These are phyloP conservation scores for Tigriopus californicus DNA, from an alignment of 2,888 invertebrate species.

Conservation along the genomic window DNA sequence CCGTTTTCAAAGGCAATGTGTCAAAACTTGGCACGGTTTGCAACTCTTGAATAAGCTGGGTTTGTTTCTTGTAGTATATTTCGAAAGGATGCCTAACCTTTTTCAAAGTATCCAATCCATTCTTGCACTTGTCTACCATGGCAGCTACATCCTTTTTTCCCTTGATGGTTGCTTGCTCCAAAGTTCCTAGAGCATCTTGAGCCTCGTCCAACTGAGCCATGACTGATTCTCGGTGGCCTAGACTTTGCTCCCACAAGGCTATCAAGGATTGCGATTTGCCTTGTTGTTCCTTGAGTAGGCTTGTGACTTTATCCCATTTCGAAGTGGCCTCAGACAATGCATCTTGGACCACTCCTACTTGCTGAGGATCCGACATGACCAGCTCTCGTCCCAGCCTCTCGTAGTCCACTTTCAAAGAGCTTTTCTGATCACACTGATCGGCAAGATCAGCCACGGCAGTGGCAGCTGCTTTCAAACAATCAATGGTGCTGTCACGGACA, in stretches of 20 bases:
- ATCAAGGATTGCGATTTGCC: conserved; percentile 51
- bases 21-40: conserved; percentile 47
- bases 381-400: conserved; percentile 55
- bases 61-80: conserved; percentile 54
- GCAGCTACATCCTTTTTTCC: conserved; percentile 17
- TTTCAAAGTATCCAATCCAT: conserved; percentile 50
- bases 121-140: conserved; percentile 35
- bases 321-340: conserved; percentile 54
- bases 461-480: conserved; percentile 35
- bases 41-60: conserved; percentile 47
- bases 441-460: conserved; percentile 24
- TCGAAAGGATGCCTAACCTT: conserved; percentile 55
- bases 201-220: conserved; percentile 48
- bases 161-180: conserved; percentile 31
- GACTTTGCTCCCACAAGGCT: conserved; percentile 51
- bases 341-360: conserved; percentile 58
- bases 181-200: conserved; percentile 41
- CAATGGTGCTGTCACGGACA: conserved; percentile 34
- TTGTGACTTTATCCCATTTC: conserved; percentile 58
- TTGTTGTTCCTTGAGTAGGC: conserved; percentile 50
- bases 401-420: conserved; percentile 43
- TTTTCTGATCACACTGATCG: conserved; percentile 31
- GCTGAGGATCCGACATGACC: conserved; percentile 60
- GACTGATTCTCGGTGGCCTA: conserved; percentile 49
- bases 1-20: conserved; percentile 27